A percentile compares a stretch with the other conserved stretches of the same genome.
Evolutionary conservation across 30 jellyfish, hydroid and myxozoan genomes (phyloP).

Genomic region (Catostylus mosaicus): DNA sequence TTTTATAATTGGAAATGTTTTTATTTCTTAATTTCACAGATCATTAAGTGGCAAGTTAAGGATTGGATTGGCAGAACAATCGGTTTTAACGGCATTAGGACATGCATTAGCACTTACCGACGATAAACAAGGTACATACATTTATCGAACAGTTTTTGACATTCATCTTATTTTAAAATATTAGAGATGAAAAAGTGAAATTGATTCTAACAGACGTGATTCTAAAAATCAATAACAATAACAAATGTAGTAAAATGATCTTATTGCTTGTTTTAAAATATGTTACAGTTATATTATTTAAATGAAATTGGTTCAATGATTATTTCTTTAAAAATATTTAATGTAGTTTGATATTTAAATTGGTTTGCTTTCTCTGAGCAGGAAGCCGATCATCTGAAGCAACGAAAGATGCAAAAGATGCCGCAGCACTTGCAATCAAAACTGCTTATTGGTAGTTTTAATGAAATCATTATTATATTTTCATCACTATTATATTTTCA

Average conservation of each 20-base stretch:
- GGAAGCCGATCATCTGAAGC: not conserved
- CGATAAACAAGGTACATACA: not conserved
- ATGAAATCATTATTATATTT: too few relatives aligned
- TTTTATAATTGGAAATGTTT: too few relatives aligned
- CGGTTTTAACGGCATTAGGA: slow-evolving; percentile 84
- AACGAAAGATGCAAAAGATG: slow-evolving; percentile 70
- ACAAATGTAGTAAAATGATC: too few relatives aligned
- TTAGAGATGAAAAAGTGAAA: too few relatives aligned
- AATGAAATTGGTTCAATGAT: too few relatives aligned
- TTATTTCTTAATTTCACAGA: slow-evolving; percentile 25
- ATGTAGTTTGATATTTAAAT: too few relatives aligned
- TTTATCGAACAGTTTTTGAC: not conserved
- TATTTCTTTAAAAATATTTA: too few relatives aligned
- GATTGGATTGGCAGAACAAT: slow-evolving; percentile 96
- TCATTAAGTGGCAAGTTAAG: slow-evolving; percentile 93
- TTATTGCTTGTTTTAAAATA: too few relatives aligned
- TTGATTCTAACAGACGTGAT: too few relatives aligned
- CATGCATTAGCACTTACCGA: slow-evolving; percentile 82
- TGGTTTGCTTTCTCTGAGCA: not conserved
- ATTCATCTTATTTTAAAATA: not conserved
- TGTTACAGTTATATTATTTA: too few relatives aligned
- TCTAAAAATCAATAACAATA: too few relatives aligned
- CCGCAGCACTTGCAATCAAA: slow-evolving; percentile 88
- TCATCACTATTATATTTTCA: too few relatives aligned
- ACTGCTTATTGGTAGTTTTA: slow-evolving; percentile 87